These are phyloP conservation scores for Sus scrofa DNA, from an alignment of 2,113 vertebrate species.

Conservation along the genomic window T2T-Sscrofa CM000827.6:43419001-43419500, in stretches of 20 bases:
- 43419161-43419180: neutral
- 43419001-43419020: neutral
- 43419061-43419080: neutral
- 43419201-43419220: neutral
- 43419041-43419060: neutral
- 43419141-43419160: neutral
- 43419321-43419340: rapidly evolving
- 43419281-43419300: neutral
- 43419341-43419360: neutral
- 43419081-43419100: neutral
- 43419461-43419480: neutral
- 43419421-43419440: rapidly evolving
- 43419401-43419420: neutral
- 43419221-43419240: neutral
- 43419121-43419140: neutral
- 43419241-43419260: neutral
- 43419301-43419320: no score
- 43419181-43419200: neutral
- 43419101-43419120: neutral
- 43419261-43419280: neutral
- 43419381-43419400: rapidly evolving
- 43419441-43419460: rapidly evolving
- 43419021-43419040: neutral
- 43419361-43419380: neutral
- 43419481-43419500: neutral